Percentiles rank a stretch among this genome's conserved stretches.
Evolutionary conservation across 2,113 vertebrate species (phyloP).

Genomic region (Coreoperca whiteheadi): DNA sequence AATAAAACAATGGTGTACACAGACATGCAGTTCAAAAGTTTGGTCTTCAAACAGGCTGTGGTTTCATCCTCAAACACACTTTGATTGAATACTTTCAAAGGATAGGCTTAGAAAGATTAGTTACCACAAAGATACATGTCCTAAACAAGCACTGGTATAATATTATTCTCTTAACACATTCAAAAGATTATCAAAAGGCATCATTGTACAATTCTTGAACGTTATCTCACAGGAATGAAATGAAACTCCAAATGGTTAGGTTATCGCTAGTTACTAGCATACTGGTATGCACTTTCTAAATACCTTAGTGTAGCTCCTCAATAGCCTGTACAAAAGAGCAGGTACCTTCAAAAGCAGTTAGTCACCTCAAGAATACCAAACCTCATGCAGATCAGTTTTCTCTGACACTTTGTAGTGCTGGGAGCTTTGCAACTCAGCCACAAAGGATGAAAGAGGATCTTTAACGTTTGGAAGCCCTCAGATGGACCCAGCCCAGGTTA

Average conservation of each 20-base stretch:
- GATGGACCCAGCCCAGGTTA: constrained; percentile 66
- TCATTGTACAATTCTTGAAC: constrained; percentile 36
- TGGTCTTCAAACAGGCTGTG: constrained; percentile 62
- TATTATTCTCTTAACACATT: constrained; percentile 39
- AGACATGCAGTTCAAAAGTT: constrained; percentile 50
- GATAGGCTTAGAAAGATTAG: constrained; percentile 62
- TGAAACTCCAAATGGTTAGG: constrained; percentile 16
- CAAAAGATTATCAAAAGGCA: constrained; percentile 28
- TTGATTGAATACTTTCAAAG: constrained; percentile 66
- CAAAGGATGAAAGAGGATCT: constrained; percentile 83
- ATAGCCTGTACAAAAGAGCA: constrained; percentile 63
- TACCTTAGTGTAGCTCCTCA: constrained; percentile 44
- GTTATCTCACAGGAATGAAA: constrained; percentile 23
- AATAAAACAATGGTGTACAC: not conserved
- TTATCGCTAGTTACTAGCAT: constrained; percentile 43
- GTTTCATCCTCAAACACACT: constrained; percentile 68
- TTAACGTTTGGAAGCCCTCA: constrained; percentile 56
- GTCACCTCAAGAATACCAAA: constrained; percentile 77
- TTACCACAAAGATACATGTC: constrained; percentile 43
- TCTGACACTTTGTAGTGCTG: constrained; percentile 67
- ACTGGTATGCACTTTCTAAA: constrained; percentile 55
- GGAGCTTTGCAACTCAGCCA: constrained; percentile 68
- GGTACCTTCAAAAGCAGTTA: constrained; percentile 77
- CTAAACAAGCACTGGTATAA: constrained; percentile 47
- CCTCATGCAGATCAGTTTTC: constrained; percentile 75